Percentiles rank a stretch among this genome's conserved stretches.
Evolutionary conservation across 2,888 invertebrate genomes (phyloP).

Genomic region (Panzeria rudis): DNA sequence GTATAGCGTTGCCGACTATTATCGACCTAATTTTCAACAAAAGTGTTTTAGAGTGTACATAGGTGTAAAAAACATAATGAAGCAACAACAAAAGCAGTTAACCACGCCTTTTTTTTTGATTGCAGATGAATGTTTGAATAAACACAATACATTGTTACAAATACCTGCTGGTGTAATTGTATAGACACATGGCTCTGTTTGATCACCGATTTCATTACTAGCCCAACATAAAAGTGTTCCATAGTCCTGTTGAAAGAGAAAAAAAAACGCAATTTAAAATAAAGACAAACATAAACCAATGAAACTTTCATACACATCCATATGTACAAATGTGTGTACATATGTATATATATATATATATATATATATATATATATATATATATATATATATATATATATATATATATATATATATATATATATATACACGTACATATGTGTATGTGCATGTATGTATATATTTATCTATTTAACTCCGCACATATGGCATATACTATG

Average conservation of each 20-base stretch:
- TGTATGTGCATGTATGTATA: neutral
- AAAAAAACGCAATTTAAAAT: slow-evolving; percentile 24
- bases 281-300: no score
- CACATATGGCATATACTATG: no score
- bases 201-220: slow-evolving; percentile 89
- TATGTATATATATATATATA: no score
- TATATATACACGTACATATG: neutral
- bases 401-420: slow-evolving; percentile 18
- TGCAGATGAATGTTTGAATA: slow-evolving; percentile 30
- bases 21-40: no score
- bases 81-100: slow-evolving; percentile 40
- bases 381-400: no score
- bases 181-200: slow-evolving; percentile 89
- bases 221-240: slow-evolving; percentile 91
- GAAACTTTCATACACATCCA: no score
- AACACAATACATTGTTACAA: slow-evolving; percentile 10
- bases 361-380: no score
- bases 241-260: slow-evolving; percentile 85
- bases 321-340: no score
- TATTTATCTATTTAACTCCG: no score
- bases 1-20: no score
- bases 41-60: no score
- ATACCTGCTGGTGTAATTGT: slow-evolving; percentile 89
- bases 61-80: slow-evolving; percentile 36
- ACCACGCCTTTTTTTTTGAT: slow-evolving; percentile 47